Percentiles rank a stretch among this genome's conserved stretches.
These are phyloP conservation scores for Augochlora pura DNA, from an alignment of 1,140 invertebrate genomes.

Conservation along the genomic window DNA sequence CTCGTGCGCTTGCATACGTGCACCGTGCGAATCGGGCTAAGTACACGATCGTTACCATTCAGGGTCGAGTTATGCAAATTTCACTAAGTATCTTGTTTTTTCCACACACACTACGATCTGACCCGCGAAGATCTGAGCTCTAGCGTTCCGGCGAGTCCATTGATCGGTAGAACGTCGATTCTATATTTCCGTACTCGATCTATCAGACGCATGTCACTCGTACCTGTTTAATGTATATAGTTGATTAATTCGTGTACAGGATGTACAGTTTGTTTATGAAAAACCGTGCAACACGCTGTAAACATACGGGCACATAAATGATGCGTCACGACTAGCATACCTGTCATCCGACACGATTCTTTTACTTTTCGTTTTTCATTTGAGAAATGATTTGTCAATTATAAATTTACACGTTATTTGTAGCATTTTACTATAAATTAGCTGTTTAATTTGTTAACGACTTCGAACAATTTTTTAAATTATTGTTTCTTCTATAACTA, in stretches of 20 bases:
- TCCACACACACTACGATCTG: background rate
- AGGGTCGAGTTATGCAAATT: slow-evolving; percentile 65
- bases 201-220: background rate
- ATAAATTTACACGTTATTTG: background rate
- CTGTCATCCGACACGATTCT: background rate
- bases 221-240: background rate
- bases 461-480: no score
- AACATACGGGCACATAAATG: background rate
- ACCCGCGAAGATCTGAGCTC: background rate
- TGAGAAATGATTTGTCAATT: background rate
- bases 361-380: background rate
- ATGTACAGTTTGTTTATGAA: background rate
- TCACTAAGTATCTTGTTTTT: slow-evolving; percentile 28
- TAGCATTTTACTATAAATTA: background rate
- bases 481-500: no score
- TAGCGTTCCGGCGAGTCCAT: background rate
- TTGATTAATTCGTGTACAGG: no score
- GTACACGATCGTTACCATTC: slow-evolving; percentile 61
- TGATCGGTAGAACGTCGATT: background rate
- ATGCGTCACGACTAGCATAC: background rate
- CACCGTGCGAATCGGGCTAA: slow-evolving; percentile 37
- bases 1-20: slow-evolving; percentile 34
- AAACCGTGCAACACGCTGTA: background rate
- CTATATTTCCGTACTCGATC: background rate
- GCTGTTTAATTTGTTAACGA: no score